phyloP scores from a whole-genome alignment of 1,140 invertebrate genomes.

The Euura saliciscinereae region DNA sequence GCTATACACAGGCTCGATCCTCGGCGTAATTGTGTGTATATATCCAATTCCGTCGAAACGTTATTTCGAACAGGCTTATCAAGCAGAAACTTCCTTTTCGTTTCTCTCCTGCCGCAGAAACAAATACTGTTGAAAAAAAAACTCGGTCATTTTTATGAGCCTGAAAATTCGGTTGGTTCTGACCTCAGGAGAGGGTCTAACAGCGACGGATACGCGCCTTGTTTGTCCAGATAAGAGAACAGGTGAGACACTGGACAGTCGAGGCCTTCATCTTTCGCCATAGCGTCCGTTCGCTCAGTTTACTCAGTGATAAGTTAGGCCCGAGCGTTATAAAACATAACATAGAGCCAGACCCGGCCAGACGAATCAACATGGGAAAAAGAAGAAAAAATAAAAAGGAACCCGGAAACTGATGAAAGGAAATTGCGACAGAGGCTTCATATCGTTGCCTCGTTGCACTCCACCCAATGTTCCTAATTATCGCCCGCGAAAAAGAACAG shows the following conservation, averaged over 20 bases:
- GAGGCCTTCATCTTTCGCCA: constrained; percentile 6
- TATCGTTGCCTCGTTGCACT: no score
- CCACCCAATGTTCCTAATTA: no score
- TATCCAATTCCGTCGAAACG: no score
- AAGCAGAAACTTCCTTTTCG: background rate
- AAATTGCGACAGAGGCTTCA: no score
- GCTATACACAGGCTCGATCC: no score
- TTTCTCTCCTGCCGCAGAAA: background rate
- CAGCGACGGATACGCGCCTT: background rate
- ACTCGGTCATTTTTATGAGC: background rate
- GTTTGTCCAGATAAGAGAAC: background rate
- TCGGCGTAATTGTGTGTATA: no score
- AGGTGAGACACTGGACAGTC: constrained; percentile 3
- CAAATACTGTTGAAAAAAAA: background rate
- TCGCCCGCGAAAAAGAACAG: no score
- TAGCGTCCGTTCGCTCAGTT: constrained; percentile 6
- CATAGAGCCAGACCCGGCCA: background rate
- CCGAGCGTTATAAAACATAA: constrained; percentile 1
- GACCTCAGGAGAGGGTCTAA: background rate
- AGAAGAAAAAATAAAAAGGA: no score
- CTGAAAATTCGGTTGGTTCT: background rate
- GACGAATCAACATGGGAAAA: background rate
- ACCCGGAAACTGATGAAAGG: no score
- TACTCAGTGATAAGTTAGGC: constrained; percentile 1
- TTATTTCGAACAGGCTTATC: no score